Percentiles rank a stretch among this genome's conserved stretches.
These are phyloP conservation scores for Atrichornis clamosus DNA, from an alignment of 2,113 vertebrate genomes.

Conservation along the genomic window DNA sequence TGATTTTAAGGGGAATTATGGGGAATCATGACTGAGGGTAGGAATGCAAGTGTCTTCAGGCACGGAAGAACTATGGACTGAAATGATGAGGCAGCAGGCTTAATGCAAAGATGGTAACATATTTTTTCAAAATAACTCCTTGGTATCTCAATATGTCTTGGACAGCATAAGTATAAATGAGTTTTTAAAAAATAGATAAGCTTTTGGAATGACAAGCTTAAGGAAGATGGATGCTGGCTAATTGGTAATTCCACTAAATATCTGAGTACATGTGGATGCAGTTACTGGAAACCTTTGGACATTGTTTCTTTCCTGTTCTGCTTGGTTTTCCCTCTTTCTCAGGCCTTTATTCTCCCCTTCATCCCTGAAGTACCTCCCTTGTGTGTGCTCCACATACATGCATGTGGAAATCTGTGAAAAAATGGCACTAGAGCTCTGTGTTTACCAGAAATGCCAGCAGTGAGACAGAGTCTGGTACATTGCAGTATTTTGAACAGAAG, in stretches of 20 bases:
- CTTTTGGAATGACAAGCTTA: background rate
- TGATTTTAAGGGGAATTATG: background rate
- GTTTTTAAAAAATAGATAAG: background rate
- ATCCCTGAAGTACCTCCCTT: background rate
- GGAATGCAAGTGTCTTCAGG: background rate
- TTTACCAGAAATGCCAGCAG: background rate
- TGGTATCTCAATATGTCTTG: background rate
- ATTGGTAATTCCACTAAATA: background rate
- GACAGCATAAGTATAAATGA: background rate
- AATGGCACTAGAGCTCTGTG: background rate
- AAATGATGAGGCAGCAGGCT: background rate
- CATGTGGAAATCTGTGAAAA: background rate
- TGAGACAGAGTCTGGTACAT: background rate
- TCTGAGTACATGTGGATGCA: accelerated
- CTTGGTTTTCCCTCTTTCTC: background rate
- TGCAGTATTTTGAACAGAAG: background rate
- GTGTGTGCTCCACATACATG: accelerated
- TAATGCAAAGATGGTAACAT: background rate
- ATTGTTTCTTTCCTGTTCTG: background rate
- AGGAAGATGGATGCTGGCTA: background rate
- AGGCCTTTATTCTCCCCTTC: background rate
- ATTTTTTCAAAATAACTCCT: background rate
- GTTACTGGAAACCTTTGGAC: background rate
- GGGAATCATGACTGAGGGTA: background rate
- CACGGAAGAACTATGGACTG: background rate